phyloP scores from a whole-genome alignment of 2,113 vertebrate species.

The Arenaria interpres region DNA sequence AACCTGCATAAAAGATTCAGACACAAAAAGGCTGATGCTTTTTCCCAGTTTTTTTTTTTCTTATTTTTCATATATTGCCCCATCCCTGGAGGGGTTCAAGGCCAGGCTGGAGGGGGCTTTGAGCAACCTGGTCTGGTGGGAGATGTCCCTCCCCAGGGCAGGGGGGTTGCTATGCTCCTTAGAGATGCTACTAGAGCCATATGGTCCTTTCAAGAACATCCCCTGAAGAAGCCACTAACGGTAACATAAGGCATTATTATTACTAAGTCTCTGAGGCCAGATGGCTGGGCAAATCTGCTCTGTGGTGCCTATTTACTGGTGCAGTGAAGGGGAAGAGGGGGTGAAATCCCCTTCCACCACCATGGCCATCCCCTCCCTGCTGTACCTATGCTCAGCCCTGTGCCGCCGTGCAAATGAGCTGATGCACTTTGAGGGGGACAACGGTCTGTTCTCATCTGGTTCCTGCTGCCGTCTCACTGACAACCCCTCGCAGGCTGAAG shows the following conservation, averaged over 20 bases:
- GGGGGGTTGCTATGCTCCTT: not conserved
- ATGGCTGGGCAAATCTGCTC: not conserved
- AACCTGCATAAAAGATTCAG: not conserved
- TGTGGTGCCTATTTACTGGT: not conserved
- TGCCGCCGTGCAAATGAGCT: not conserved
- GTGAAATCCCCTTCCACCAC: not conserved
- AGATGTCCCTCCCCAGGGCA: not conserved
- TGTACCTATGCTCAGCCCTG: not conserved
- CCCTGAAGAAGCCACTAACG: not conserved
- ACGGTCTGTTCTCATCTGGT: not conserved
- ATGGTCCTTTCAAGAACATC: not conserved
- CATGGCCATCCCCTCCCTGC: not conserved
- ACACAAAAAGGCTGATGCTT: not conserved
- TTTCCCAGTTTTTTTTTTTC: accelerated
- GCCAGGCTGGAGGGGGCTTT: not conserved
- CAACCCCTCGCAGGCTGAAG: not conserved
- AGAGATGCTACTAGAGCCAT: not conserved
- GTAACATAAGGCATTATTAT: not conserved
- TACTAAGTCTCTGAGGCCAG: not conserved
- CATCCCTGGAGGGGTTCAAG: not conserved
- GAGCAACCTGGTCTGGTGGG: not conserved
- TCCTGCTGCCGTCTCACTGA: not conserved
- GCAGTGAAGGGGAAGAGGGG: not conserved
- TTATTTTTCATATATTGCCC: not conserved
- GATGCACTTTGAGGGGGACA: not conserved